Conservation (phyloP, 2,888 invertebrate species). For the Drosophila suboccidentalis region DNA sequence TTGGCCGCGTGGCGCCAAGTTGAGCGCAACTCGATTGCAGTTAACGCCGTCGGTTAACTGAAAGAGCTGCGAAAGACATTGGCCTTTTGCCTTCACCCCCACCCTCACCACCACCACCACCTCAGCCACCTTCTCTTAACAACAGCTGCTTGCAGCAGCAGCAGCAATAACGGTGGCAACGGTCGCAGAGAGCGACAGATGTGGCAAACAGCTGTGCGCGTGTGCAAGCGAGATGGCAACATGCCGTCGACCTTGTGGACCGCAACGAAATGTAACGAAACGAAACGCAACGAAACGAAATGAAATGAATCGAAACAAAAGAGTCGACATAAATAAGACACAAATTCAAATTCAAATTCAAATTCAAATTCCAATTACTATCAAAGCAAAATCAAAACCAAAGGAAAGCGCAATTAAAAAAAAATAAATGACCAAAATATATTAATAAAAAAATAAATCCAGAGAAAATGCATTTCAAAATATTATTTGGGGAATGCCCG, state of each 20-base stretch:
- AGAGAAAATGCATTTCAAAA: conserved; percentile 15
- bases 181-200: conserved; percentile 48
- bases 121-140: neutral
- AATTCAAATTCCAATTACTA: conserved; percentile 22
- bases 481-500: conserved; percentile 12
- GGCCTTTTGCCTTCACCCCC: neutral
- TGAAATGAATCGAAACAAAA: conserved; percentile 37
- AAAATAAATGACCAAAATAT: neutral
- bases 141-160: conserved; percentile 65
- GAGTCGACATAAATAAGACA: conserved; percentile 28
- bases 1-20: conserved; percentile 70
- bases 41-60: conserved; percentile 29
- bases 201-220: conserved; percentile 51
- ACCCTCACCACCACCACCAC: neutral
- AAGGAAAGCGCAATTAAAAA: conserved; percentile 9
- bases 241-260: conserved; percentile 60
- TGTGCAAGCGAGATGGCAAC: conserved; percentile 52
- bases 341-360: conserved; percentile 25
- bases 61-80: conserved; percentile 5
- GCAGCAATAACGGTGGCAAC: conserved; percentile 11
- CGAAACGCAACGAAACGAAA: conserved; percentile 33
- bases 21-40: conserved; percentile 60
- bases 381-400: conserved; percentile 9
- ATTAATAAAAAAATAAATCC: neutral
- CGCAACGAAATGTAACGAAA: conserved; percentile 35